Base-by-base conservation (phyloP, 2,888 invertebrate species). In the Hydrotaea cyrtoneurina region DNA sequence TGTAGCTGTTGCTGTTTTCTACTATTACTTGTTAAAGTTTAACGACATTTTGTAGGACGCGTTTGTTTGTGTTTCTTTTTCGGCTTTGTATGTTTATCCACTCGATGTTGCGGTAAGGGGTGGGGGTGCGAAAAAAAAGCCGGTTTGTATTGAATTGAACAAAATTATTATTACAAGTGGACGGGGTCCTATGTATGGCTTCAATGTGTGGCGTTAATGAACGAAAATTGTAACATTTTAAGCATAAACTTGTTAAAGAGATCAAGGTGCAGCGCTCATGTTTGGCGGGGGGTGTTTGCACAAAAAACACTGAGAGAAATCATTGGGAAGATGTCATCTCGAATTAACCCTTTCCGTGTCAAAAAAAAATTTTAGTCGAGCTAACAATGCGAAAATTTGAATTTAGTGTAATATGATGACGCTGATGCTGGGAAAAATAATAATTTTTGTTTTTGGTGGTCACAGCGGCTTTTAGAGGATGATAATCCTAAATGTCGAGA, bases 11-110 rank as follows among this genome's bases (percentile, higher is more conserved):
- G 75, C 73, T 50, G 75, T 77, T 23, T 76, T 66, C 66, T 78
- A 81, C 62, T 62, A 77, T 72, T 83, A 71, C 64, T 83, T 87
- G 87, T 86, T 86, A 89, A 88, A 90, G 90, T 90, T 88, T 90
- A 89, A 87, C 88, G 90, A 90, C 90, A 87, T 87, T 43, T 66
- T 86, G 86, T 83, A 86, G 84, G 82, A 80, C 87, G 62, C 57
- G 74, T 26, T 83, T 76, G 59, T 43, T 10, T 4, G 21, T 31
- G 31, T 31, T 31, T 31, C n/a, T n/a, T n/a, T n/a, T n/a, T n/a
- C n/a, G n/a, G n/a, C n/a, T n/a, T n/a, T n/a, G n/a, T n/a, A n/a
- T n/a, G n/a, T n/a, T n/a, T n/a, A n/a, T n/a, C n/a, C n/a, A n/a
- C 82, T 88, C 77, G 73, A n/a, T 82, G 79, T 86, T 71, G 62